A percentile compares a stretch with the other conserved stretches of the same genome.
Evolutionary conservation across 1,140 invertebrate genomes (phyloP).

Genomic region (Mizuhopecten yessoensis): DNA sequence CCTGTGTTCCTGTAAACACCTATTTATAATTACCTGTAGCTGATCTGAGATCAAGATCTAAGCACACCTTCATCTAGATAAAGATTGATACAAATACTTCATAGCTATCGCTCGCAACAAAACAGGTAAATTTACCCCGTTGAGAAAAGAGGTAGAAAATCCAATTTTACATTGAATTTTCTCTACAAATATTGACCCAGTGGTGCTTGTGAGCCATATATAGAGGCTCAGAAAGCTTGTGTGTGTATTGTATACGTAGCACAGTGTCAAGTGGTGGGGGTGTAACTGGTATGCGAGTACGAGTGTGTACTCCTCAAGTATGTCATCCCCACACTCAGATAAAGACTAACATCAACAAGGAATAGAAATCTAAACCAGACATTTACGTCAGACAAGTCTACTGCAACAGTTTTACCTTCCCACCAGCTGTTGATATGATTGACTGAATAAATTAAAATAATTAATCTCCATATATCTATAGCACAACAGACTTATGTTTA

Average conservation of each 20-base stretch:
- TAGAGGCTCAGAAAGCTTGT: background rate
- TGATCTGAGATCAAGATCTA: background rate
- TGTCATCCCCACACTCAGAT: no score
- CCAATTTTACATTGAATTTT: conserved; percentile 30
- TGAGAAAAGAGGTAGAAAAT: background rate
- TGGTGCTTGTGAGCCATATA: background rate
- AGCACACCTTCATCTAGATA: background rate
- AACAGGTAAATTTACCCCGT: background rate
- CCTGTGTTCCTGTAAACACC: background rate
- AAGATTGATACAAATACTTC: conserved; percentile 8
- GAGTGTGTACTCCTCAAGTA: background rate
- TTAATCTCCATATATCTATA: background rate
- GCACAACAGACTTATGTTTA: no score
- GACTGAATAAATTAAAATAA: background rate
- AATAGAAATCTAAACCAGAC: no score
- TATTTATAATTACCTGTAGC: no score
- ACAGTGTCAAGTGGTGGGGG: background rate
- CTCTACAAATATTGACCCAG: conserved; percentile 8
- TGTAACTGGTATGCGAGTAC: background rate
- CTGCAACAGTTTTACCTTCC: background rate
- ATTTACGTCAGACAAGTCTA: no score
- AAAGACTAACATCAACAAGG: no score
- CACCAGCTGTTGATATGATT: background rate
- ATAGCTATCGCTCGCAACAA: background rate
- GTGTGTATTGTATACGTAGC: background rate